Base-by-base conservation (phyloP, 2,888 invertebrate species). In the Mesoligia furuncula region DNA sequence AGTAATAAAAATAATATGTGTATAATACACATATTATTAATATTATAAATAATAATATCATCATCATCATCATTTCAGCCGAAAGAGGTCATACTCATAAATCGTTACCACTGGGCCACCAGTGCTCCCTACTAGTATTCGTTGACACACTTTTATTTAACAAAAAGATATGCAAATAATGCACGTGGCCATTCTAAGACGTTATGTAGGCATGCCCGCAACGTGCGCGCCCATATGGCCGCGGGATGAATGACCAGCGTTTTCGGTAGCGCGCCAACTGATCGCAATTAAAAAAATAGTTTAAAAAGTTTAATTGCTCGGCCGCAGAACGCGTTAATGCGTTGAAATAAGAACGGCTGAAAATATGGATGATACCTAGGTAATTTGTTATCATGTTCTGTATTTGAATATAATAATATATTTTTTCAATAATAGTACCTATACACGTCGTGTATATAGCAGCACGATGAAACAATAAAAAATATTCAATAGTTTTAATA, bases 171-270 rank as follows among this genome's bases (percentile, higher is more conserved):
- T 93, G 91, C 92, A 93, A 91, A 91, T 92, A 91, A 88, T 89
- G 90, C 93, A 95, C 95, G 95, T 94, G 95, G 89, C 94, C 84
- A 73, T 87, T 95, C 93, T 94, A 93, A 90, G 80, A 82, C 85
- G 85, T 85, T 85, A 75, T 84, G 48, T 31, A 27, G 73, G n/a
- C 83, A 62, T 75, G 79, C 51, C 76, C 83, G 89, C 90, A 87
- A 85, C 96, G 95, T 96, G 96, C 87, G 90, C 90, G 87, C 91
- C 93, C 96, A 96, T 95, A 92, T 95, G 96, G 92, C 86, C 81
- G 66, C 90, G 95, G 94, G 96, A 96, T 96, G 96, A 96, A 96
- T 95, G 96, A 95, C 96, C 95, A 94, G 85, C 81, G 88, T 91
- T 94, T 94, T 95, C 92, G 95, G 93, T 90, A 91, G 91, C 91